Conservation (phyloP, 2,113 vertebrate genomes). For the Indicator indicator region DNA sequence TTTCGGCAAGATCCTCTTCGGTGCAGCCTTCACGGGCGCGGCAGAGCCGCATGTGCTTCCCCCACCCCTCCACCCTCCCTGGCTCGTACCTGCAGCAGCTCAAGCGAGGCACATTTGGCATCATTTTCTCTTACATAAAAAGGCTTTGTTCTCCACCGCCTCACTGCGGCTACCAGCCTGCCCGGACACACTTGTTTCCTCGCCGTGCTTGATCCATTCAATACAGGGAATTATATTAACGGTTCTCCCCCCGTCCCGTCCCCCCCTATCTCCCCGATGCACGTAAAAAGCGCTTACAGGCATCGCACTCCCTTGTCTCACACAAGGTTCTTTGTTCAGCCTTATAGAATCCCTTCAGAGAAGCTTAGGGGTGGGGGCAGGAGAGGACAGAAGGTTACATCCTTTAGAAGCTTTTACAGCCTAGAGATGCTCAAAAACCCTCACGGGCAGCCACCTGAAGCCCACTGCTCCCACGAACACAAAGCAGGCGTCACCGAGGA, state of each 20-base stretch:
- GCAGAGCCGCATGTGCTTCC: neutral
- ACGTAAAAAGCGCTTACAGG: neutral
- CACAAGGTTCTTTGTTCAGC: constrained; percentile 42
- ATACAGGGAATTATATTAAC: neutral
- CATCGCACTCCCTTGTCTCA: neutral
- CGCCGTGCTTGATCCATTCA: neutral
- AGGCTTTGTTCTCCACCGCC: constrained; percentile 77
- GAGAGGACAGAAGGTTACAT: neutral
- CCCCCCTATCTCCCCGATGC: neutral
- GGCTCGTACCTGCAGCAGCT: constrained; percentile 67
- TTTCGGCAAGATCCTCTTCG: neutral
- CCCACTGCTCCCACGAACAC: rapidly evolving
- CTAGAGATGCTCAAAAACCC: neutral
- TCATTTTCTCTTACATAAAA: constrained; percentile 53
- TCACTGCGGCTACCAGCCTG: constrained; percentile 49
- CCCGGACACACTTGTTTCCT: neutral
- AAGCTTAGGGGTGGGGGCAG: neutral
- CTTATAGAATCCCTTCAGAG: neutral
- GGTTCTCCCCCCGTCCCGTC: no score
- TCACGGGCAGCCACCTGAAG: neutral
- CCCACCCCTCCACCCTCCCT: no score
- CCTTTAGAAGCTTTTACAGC: neutral
- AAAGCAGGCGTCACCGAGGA: no score
- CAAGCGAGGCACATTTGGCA: constrained; percentile 30
- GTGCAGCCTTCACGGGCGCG: constrained; percentile 13